A percentile compares a stretch with the other conserved stretches of the same genome.
Conservation (phyloP, 1,140 invertebrate genomes). For the Ericerus pela region DNA sequence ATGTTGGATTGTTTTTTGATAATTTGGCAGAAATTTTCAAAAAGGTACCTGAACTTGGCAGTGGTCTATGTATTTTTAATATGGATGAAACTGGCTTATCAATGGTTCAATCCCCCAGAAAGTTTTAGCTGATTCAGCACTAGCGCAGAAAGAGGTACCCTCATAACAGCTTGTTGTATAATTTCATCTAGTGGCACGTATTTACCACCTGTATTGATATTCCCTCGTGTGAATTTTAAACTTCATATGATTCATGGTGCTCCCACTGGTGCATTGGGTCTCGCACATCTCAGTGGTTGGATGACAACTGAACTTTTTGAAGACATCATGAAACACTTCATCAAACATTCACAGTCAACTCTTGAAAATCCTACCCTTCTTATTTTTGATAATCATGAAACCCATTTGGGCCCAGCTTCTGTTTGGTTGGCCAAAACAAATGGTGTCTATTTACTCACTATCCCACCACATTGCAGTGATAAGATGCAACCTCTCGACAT, state of each 20-base stretch:
- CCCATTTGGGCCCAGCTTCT: conserved; percentile 20
- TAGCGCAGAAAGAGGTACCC: conserved; percentile 30
- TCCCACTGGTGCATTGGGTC: conserved; percentile 26
- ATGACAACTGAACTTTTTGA: conserved; percentile 24
- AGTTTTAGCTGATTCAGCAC: conserved; percentile 28
- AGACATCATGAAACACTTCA: conserved; percentile 23
- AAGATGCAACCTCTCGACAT: conserved; percentile 30
- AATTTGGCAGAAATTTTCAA: too few relatives aligned
- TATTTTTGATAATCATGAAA: conserved; percentile 17
- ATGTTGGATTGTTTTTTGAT: too few relatives aligned
- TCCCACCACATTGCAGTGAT: conserved; percentile 26
- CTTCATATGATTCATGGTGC: conserved; percentile 19
- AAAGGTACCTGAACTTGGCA: too few relatives aligned
- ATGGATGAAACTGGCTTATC: conserved; percentile 32
- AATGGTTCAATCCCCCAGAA: conserved; percentile 32
- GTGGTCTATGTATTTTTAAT: conserved; percentile 32
- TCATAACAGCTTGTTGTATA: conserved; percentile 28
- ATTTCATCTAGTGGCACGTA: conserved; percentile 28
- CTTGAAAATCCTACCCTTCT: conserved; percentile 4
- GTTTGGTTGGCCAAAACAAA: conserved; percentile 21
- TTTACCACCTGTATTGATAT: conserved; percentile 33
- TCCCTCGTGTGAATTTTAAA: conserved; percentile 28
- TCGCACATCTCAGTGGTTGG: conserved; percentile 29
- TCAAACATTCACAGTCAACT: too few relatives aligned
- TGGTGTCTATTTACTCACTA: conserved; percentile 22